Percentiles rank a stretch among this genome's conserved stretches.
These are phyloP conservation scores for Coreoperca whiteheadi DNA, from an alignment of 2,113 vertebrate species.

Conservation along the genomic window DNA sequence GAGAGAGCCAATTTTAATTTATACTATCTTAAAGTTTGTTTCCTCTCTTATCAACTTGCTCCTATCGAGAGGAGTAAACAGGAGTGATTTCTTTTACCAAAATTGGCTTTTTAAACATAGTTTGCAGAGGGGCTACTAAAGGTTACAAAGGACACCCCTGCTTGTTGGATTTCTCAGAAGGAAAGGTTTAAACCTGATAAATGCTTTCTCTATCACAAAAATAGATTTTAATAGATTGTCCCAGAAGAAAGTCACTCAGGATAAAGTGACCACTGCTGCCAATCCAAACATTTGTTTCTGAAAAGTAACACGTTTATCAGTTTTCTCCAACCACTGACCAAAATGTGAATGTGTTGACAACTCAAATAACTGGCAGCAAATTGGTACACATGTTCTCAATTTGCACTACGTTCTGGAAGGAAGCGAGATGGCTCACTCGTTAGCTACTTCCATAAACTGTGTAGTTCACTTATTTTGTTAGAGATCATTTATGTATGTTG, in stretches of 20 bases:
- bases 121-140: not conserved
- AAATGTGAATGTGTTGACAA: not conserved
- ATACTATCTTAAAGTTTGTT: not conserved
- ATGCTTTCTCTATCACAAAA: not conserved
- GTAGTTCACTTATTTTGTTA: too few relatives aligned
- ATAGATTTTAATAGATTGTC: not conserved
- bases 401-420: too few relatives aligned
- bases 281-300: not conserved
- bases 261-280: not conserved
- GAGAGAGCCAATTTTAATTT: not conserved
- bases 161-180: not conserved
- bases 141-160: too few relatives aligned
- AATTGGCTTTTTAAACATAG: not conserved
- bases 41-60: not conserved
- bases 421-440: too few relatives aligned
- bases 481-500: too few relatives aligned
- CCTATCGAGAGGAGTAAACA: slow-evolving; percentile 22
- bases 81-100: not conserved
- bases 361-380: not conserved
- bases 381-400: not conserved
- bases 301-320: not conserved
- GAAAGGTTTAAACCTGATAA: not conserved
- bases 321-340: not conserved
- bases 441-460: not conserved
- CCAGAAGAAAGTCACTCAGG: not conserved